Evolutionary conservation across 1,140 invertebrate genomes (phyloP).

Genomic region (Drosophila erecta): DNA sequence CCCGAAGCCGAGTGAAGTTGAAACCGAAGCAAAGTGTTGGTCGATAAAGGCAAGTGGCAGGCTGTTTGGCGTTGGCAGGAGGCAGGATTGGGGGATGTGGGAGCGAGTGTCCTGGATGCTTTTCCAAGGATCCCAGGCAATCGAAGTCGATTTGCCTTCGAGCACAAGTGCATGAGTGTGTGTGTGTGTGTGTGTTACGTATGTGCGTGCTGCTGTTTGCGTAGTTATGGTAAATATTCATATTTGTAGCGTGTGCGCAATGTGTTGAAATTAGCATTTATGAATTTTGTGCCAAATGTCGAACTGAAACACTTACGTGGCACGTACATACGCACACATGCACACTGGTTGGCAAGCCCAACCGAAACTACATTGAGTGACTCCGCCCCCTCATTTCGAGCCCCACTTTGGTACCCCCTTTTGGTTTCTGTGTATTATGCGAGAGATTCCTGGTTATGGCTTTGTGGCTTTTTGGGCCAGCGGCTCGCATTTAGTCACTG

Average conservation of each 20-base stretch:
- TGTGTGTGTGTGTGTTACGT: slow-evolving; percentile 33
- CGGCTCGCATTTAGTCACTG: slow-evolving; percentile 63
- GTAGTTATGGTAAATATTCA: slow-evolving; percentile 83
- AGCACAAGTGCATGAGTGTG: slow-evolving; percentile 14
- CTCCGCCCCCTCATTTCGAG: slow-evolving; percentile 47
- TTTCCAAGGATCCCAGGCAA: slow-evolving; percentile 37
- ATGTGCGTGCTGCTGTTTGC: slow-evolving; percentile 56
- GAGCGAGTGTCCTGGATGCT: slow-evolving; percentile 7
- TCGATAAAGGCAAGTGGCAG: slow-evolving; percentile 60
- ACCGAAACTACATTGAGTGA: slow-evolving; percentile 53
- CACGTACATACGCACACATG: slow-evolving; percentile 33
- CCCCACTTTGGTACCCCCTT: slow-evolving; percentile 1
- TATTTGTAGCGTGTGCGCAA: slow-evolving; percentile 83
- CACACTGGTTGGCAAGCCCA: slow-evolving; percentile 5
- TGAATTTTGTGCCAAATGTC: slow-evolving; percentile 81
- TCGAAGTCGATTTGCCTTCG: slow-evolving; percentile 54
- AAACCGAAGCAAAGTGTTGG: slow-evolving; percentile 59
- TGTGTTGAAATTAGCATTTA: slow-evolving; percentile 84
- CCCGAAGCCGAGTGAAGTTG: slow-evolving; percentile 56
- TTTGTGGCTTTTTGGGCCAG: slow-evolving; percentile 72
- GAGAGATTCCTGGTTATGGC: slow-evolving; percentile 80
- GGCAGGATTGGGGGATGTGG: too few species aligned
- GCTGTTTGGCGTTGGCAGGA: slow-evolving; percentile 22
- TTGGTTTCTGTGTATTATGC: slow-evolving; percentile 62
- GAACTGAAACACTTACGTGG: slow-evolving; percentile 52